phyloP scores from a whole-genome alignment of 2,888 invertebrate genomes.

The Carcina quercana region DNA sequence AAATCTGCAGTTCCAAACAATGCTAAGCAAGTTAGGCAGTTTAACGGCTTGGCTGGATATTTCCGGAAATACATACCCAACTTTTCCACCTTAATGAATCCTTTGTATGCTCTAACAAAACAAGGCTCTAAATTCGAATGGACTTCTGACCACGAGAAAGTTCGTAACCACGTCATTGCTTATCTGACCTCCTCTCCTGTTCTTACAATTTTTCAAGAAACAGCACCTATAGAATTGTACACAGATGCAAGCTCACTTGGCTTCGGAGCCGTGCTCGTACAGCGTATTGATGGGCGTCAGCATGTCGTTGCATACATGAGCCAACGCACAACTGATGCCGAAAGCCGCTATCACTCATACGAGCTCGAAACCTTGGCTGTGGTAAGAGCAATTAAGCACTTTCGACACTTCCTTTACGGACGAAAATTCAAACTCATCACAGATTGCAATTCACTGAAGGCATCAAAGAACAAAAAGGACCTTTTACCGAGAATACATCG shows the following conservation, averaged over 20 bases:
- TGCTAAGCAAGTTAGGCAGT: slow-evolving; percentile 14
- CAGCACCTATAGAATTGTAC: neutral
- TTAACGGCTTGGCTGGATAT: slow-evolving; percentile 15
- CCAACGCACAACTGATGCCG: slow-evolving; percentile 5
- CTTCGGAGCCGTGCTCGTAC: neutral
- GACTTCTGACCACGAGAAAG: slow-evolving; percentile 1
- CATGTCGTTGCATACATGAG: slow-evolving; percentile 6
- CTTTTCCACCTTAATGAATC: slow-evolving; percentile 2
- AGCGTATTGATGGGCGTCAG: neutral
- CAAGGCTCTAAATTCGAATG: slow-evolving; percentile 1
- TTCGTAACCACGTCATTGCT: neutral
- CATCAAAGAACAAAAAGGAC: slow-evolving; percentile 11
- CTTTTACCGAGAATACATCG: slow-evolving; percentile 11
- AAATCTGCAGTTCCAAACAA: slow-evolving; percentile 14
- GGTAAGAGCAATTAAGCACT: slow-evolving; percentile 9
- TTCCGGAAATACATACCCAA: slow-evolving; percentile 12
- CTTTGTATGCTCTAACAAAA: slow-evolving; percentile 5
- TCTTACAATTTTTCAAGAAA: slow-evolving; percentile 1
- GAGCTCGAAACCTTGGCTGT: slow-evolving; percentile 13
- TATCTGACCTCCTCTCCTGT: slow-evolving; percentile 1
- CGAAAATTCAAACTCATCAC: slow-evolving; percentile 8
- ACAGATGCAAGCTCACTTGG: slow-evolving; percentile 3
- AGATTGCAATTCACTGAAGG: slow-evolving; percentile 9
- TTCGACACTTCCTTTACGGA: slow-evolving; percentile 11
- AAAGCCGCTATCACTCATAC: slow-evolving; percentile 10